Base-by-base conservation (phyloP, 2,113 vertebrate genomes). In the Aramus guarauna region DNA sequence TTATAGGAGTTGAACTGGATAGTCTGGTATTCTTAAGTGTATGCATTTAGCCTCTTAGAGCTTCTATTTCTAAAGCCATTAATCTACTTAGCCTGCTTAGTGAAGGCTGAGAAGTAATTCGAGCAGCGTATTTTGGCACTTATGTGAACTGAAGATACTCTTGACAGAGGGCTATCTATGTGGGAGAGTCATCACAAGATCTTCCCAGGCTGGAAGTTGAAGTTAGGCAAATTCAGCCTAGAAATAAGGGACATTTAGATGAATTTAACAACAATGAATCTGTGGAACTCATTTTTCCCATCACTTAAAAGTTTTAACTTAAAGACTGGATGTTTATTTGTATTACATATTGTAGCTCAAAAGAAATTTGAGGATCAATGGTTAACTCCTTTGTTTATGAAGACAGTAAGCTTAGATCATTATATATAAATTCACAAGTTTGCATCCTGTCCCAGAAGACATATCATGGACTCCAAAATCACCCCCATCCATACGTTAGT, bases 31-130 rank as follows among this genome's bases (percentile, higher is more conserved):
- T 87, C 48, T 82, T 66, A 75, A 58, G 20, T 30, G 52, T 67
- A 88, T 58, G 41, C 20, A 77, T 72, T 92, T 79, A 90, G 55
- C 52, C 91, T 88, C 72, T 83, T 66, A 90, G n/a, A 90, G 17
- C 24, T 50, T 87, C 47, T 67, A 13, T 63, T 96, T 86, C 60
- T 88, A 76, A 95, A 92, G n/a, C n/a, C 47, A 81, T 77, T 95
- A 85, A 95, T 93, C 82, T 90, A 86, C 47, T 88, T 83, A 77
- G 72, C 59, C 43, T 90, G 55, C 63, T 93, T 71, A 85, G 50
- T 34, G 36, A 92, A 64, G 39, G 47, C 36, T 92, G 64, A 86
- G 59, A 83, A 91, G 78, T 90, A 83, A 92, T 76, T 93, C 83
- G 71, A 92, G 59, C 22, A 52, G 21, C 81, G 63, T 59, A 92